phyloP scores from a whole-genome alignment of 1,140 invertebrate species.

The Caenorhabditis brenneri region DNA sequence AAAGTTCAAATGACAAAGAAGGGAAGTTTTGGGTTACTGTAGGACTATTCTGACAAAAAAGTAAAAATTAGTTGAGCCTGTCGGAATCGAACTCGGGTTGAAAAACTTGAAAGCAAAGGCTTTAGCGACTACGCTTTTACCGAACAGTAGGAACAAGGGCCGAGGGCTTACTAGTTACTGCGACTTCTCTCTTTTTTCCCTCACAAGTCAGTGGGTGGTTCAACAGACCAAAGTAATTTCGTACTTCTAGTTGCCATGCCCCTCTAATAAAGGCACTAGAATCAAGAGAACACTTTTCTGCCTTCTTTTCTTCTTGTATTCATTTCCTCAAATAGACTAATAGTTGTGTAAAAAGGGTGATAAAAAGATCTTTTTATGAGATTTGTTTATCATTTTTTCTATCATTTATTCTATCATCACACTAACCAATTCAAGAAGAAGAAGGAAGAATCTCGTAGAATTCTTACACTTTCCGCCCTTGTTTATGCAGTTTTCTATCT shows the following conservation, averaged over 20 bases:
- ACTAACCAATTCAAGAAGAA: background rate
- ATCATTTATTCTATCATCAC: too few relatives aligned
- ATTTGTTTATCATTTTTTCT: slow-evolving; percentile 21
- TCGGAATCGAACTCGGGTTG: too few relatives aligned
- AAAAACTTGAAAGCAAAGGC: background rate
- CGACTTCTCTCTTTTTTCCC: too few relatives aligned
- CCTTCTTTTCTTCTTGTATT: background rate
- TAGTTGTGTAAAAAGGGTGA: background rate
- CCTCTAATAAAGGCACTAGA: too few relatives aligned
- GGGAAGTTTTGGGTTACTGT: background rate
- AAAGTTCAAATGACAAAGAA: background rate
- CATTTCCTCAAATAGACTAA: slow-evolving; percentile 9
- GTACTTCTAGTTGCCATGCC: too few relatives aligned
- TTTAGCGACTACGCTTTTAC: too few relatives aligned
- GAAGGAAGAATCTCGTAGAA: background rate
- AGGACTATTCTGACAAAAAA: background rate
- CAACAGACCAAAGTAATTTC: too few relatives aligned
- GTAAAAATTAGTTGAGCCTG: too few relatives aligned
- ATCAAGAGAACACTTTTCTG: background rate
- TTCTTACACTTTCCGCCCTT: background rate
- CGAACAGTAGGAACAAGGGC: too few relatives aligned
- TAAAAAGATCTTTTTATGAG: slow-evolving; percentile 4
- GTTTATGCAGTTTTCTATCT: slow-evolving; percentile 19
- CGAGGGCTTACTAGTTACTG: too few relatives aligned
- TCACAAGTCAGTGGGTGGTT: too few relatives aligned